phyloP scores from a whole-genome alignment of 2,888 invertebrate species.

The Geotrupes spiniger region DNA sequence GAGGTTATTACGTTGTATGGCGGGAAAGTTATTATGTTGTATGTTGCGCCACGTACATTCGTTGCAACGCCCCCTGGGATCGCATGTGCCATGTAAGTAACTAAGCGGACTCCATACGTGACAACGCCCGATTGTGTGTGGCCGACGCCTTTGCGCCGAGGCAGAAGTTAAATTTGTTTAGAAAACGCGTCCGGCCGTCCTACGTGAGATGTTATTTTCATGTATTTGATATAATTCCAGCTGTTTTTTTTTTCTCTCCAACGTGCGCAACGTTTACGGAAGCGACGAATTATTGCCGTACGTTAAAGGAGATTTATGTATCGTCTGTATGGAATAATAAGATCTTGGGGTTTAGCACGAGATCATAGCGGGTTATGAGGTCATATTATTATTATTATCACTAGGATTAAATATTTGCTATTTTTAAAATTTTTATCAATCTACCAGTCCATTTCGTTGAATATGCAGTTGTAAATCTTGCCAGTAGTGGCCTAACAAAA shows the following conservation, averaged over 20 bases:
- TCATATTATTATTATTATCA: no score
- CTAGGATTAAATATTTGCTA: no score
- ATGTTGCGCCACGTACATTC: slow-evolving; percentile 14
- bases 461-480: no score
- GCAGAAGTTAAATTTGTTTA: slow-evolving; percentile 28
- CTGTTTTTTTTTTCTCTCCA: slow-evolving; percentile 7
- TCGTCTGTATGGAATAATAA: no score
- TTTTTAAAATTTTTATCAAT: no score
- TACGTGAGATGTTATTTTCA: slow-evolving; percentile 12
- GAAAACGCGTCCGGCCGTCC: slow-evolving; percentile 13
- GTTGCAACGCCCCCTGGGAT: slow-evolving; percentile 25
- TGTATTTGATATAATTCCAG: neutral
- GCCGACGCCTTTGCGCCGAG: slow-evolving; percentile 13
- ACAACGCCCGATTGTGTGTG: slow-evolving; percentile 21
- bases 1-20: neutral
- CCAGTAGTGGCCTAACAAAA: no score
- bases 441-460: no score
- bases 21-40: slow-evolving; percentile 14
- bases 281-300: neutral
- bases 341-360: no score
- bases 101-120: slow-evolving; percentile 33
- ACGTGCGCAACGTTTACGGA: neutral
- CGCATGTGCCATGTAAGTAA: slow-evolving; percentile 32
- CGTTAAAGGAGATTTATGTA: neutral
- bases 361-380: no score